Base-by-base conservation (phyloP, 1,140 invertebrate species). In the Cotesia vestalis region DNA sequence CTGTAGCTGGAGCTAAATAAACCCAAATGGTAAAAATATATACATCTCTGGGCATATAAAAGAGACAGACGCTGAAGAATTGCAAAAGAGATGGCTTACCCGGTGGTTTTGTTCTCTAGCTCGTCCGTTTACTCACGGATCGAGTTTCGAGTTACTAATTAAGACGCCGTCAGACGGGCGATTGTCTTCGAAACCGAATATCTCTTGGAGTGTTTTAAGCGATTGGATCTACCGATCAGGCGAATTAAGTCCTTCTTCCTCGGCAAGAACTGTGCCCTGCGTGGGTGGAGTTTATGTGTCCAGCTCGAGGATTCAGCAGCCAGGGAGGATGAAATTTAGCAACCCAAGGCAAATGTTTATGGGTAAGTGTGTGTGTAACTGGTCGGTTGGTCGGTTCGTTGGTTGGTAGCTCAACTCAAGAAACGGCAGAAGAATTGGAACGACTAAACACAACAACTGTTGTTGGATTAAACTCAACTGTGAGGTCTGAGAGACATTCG, bases 111-210 rank as follows among this genome's bases (percentile, higher is more conserved):
- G 40, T 46, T 72, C 63, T 73, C 71, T 63, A 64, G 38, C 64
- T 73, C 72, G 67, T 68, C 40, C 40, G 3, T 11, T 46, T 27
- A 27, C 27, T 27, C 27, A 46, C 40, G 11, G 40, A 67, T 27
- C 27, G 68, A 70, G 74, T 61, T 75, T 75, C 76, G 69, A 69
- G 73, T 75, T 78, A 78, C 79, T 80, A 80, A 80, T 80, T 80
- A 80, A 80, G 77, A 80, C 78, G 78, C 75, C 70, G 73, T 77
- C 75, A 72, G 74, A 76, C 72, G 71, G 69, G 36, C 79, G 77
- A 80, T 80, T 80, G 79, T 80, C 78, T 78, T 73, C 70, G 73
- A 75, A 77, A 75, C 75, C 75, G 72, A 79, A 75, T 78, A 79
- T 77, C 79, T 78, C 75, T 76, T 74, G 68, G 67, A 74, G 71